Conservation (phyloP, 2,113 vertebrate species). For the cat (Felis catus) region F.catus_Fca126_mat1.0 CM031427.1:31166001-31166500, state of each 20-base stretch:
- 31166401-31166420: background rate
- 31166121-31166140: too few species aligned
- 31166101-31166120: too few species aligned
- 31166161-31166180: too few species aligned
- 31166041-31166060: background rate
- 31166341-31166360: background rate
- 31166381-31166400: background rate
- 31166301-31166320: background rate
- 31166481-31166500: background rate
- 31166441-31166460: too few species aligned
- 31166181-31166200: too few species aligned
- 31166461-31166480: rapidly evolving
- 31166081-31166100: too few species aligned
- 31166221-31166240: too few species aligned
- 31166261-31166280: too few species aligned
- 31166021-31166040: background rate
- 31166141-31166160: too few species aligned
- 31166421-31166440: background rate
- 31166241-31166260: too few species aligned
- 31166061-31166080: background rate
- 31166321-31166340: background rate
- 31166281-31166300: too few species aligned
- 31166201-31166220: too few species aligned
- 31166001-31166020: background rate
- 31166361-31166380: background rate